These are phyloP conservation scores for Akabosia matsudoensis DNA, from an alignment of 1,140 invertebrate genomes.

Conservation along the genomic window DNA sequence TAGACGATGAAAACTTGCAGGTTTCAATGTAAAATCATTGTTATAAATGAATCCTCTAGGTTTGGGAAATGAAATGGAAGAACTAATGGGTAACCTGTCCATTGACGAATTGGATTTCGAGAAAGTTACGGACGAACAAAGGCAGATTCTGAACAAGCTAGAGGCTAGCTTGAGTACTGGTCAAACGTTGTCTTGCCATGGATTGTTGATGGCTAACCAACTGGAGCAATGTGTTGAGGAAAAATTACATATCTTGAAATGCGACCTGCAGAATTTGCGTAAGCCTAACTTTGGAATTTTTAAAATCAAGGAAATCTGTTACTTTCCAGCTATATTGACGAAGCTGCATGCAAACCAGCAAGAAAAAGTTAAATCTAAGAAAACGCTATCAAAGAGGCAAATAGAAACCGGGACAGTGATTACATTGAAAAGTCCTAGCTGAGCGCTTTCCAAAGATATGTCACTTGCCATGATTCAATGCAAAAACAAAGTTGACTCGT, in stretches of 20 bases:
- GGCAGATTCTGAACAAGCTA: no score
- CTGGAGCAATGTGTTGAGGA: no score
- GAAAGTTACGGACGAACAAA: neutral
- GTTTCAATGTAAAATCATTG: neutral
- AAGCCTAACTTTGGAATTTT: neutral
- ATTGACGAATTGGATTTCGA: neutral
- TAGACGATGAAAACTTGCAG: neutral
- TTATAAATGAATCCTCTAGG: neutral
- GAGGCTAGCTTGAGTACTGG: no score
- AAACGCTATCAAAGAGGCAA: neutral
- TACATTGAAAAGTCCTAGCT: no score
- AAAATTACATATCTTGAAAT: neutral
- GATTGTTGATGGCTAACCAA: no score
- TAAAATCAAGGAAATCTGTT: neutral
- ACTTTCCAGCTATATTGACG: neutral
- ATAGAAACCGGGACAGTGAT: neutral
- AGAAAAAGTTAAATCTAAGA: neutral
- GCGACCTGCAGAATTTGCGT: neutral
- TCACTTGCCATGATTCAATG: no score
- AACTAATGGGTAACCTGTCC: neutral
- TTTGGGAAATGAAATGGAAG: no score
- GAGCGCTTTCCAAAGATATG: no score
- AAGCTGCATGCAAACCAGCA: neutral
- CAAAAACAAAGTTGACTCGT: no score
- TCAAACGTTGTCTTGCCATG: no score